A percentile compares a stretch with the other conserved stretches of the same genome.
Conservation (phyloP, 2,113 vertebrate species). For the Talpa occidentalis region DNA sequence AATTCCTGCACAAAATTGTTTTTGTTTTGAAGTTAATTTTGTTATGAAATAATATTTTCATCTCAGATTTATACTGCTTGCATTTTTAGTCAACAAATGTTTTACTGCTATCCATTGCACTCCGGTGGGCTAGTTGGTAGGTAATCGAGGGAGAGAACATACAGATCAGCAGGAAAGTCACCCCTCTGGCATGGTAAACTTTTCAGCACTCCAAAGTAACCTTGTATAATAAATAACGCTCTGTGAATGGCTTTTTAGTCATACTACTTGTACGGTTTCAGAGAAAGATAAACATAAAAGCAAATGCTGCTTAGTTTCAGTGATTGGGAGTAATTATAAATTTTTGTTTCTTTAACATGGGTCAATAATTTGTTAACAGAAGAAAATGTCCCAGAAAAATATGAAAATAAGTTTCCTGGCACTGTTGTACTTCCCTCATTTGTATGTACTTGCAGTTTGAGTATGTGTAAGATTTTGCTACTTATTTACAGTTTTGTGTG, state of each 20-base stretch:
- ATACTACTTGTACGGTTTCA: neutral
- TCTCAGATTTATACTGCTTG: neutral
- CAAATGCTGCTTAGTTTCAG: neutral
- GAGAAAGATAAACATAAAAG: neutral
- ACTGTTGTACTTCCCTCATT: neutral
- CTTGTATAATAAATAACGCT: neutral
- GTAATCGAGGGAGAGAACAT: neutral
- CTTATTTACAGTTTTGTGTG: neutral
- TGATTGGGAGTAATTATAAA: neutral
- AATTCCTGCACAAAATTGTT: neutral
- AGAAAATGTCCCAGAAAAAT: constrained; percentile 1
- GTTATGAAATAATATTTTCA: neutral
- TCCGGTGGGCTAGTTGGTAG: neutral
- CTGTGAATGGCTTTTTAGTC: neutral
- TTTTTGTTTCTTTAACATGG: neutral
- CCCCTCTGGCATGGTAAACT: neutral
- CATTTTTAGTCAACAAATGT: neutral
- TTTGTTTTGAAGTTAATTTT: neutral
- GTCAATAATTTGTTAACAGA: neutral
- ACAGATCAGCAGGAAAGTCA: neutral
- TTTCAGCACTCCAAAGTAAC: neutral
- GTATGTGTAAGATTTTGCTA: neutral
- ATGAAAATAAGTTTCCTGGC: neutral
- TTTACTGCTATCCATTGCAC: neutral
- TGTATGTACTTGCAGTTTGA: neutral